A percentile compares a stretch with the other conserved stretches of the same genome.
phyloP scores from a whole-genome alignment of 2,113 vertebrate species.

The Silurus glanis region DNA sequence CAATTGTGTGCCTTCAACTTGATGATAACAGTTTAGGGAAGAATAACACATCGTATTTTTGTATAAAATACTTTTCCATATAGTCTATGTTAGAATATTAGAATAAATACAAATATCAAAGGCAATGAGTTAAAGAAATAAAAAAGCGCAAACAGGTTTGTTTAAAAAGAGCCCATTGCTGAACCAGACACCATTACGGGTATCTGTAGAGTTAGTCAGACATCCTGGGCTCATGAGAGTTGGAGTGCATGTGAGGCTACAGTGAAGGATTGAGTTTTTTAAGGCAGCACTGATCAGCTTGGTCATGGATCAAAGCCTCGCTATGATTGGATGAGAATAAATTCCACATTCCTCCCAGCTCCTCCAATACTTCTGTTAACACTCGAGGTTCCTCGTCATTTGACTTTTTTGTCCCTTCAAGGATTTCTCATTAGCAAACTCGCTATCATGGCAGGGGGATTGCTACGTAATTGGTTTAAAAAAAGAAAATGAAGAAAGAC shows the following conservation, averaged over 20 bases:
- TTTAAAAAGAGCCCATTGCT: neutral
- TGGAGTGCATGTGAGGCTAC: slow-evolving; percentile 36
- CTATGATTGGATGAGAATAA: slow-evolving; percentile 64
- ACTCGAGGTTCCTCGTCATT: slow-evolving; percentile 23
- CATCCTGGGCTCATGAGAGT: slow-evolving; percentile 13
- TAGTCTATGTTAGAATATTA: too few relatives aligned
- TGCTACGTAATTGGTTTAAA: slow-evolving; percentile 6
- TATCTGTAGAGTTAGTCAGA: neutral
- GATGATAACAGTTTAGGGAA: too few relatives aligned
- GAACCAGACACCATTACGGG: neutral
- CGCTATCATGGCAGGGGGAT: neutral
- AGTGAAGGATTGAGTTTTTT: slow-evolving; percentile 54
- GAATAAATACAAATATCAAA: neutral
- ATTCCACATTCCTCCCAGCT: slow-evolving; percentile 57
- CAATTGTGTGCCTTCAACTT: too few relatives aligned
- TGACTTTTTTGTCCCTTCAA: neutral
- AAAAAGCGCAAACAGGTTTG: neutral
- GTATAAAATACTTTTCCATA: too few relatives aligned
- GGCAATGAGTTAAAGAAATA: neutral
- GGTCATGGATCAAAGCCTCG: slow-evolving; percentile 67
- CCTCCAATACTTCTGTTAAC: slow-evolving; percentile 61
- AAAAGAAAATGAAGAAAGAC: neutral
- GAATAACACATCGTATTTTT: too few relatives aligned
- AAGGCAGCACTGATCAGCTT: slow-evolving; percentile 64
- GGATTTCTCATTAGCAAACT: slow-evolving; percentile 20